These are phyloP conservation scores for Chymomyza amoena DNA, from an alignment of 2,888 invertebrate species.

Conservation along the genomic window DNA sequence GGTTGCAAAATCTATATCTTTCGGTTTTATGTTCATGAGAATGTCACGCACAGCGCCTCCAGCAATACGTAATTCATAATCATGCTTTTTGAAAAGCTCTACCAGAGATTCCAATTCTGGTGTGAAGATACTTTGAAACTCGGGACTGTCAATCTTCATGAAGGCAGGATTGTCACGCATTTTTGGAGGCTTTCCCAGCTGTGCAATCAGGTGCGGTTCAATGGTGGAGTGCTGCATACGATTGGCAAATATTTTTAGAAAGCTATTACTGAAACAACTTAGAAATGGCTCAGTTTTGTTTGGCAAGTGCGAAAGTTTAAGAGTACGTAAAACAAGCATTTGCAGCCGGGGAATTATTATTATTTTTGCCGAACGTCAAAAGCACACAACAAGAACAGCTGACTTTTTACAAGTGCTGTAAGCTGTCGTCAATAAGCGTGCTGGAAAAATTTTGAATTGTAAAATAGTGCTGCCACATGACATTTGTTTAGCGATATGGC, in stretches of 20 bases:
- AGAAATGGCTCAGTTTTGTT: background rate
- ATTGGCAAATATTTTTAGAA: slow-evolving; percentile 4
- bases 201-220: slow-evolving; percentile 33
- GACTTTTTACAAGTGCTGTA: background rate
- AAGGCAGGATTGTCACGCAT: slow-evolving; percentile 83
- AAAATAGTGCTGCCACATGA: background rate
- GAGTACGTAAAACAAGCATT: background rate
- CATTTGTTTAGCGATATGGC: background rate
- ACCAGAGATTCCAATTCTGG: slow-evolving; percentile 87
- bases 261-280: background rate
- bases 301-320: background rate
- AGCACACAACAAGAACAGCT: background rate
- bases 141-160: slow-evolving; percentile 85
- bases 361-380: background rate
- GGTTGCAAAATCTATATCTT: slow-evolving; percentile 98
- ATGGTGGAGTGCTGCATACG: slow-evolving; percentile 33
- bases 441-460: background rate
- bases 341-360: background rate
- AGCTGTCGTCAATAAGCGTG: background rate
- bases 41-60: slow-evolving; percentile 97
- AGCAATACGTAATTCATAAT: slow-evolving; percentile 93
- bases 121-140: slow-evolving; percentile 89
- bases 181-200: slow-evolving; percentile 57
- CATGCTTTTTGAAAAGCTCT: slow-evolving; percentile 87
- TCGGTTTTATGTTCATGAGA: slow-evolving; percentile 87